Conservation (phyloP, 2,888 invertebrate species). For the Protula sp. region DNA sequence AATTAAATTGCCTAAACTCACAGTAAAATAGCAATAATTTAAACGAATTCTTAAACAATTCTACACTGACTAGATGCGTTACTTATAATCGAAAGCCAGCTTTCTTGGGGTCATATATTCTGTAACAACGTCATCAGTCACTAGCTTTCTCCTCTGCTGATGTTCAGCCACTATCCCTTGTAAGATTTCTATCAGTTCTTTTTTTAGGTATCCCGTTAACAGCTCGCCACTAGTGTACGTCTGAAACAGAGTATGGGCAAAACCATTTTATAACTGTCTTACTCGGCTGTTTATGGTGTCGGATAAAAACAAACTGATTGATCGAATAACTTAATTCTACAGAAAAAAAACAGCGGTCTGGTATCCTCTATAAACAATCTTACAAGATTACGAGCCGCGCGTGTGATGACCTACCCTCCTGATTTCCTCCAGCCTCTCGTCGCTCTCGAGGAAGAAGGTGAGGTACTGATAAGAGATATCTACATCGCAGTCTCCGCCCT, state of each 20-base stretch:
- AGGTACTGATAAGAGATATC: conserved; percentile 95
- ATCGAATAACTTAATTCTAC: too few relatives aligned
- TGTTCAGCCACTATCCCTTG: conserved; percentile 76
- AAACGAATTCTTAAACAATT: too few relatives aligned
- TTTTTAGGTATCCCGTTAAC: conserved; percentile 91
- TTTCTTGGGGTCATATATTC: conserved; percentile 80
- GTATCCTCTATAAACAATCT: too few relatives aligned
- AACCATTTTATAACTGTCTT: background rate
- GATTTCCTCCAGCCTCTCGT: conserved; percentile 73
- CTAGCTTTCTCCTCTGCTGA: conserved; percentile 70
- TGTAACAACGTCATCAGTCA: conserved; percentile 80
- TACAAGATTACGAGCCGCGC: too few relatives aligned
- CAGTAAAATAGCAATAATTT: too few relatives aligned
- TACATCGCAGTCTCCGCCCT: conserved; percentile 91
- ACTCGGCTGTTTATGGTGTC: background rate
- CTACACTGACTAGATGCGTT: too few relatives aligned
- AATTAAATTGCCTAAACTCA: too few relatives aligned
- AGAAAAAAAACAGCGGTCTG: too few relatives aligned
- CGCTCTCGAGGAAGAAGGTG: conserved; percentile 90
- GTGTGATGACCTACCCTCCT: conserved; percentile 55
- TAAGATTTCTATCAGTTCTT: conserved; percentile 74
- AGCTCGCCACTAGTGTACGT: conserved; percentile 81
- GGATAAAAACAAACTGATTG: too few relatives aligned
- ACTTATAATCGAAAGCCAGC: conserved; percentile 44
- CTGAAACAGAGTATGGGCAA: conserved; percentile 58